phyloP scores from a whole-genome alignment of 1,140 invertebrate species.

The Oscheius sp. region DNA sequence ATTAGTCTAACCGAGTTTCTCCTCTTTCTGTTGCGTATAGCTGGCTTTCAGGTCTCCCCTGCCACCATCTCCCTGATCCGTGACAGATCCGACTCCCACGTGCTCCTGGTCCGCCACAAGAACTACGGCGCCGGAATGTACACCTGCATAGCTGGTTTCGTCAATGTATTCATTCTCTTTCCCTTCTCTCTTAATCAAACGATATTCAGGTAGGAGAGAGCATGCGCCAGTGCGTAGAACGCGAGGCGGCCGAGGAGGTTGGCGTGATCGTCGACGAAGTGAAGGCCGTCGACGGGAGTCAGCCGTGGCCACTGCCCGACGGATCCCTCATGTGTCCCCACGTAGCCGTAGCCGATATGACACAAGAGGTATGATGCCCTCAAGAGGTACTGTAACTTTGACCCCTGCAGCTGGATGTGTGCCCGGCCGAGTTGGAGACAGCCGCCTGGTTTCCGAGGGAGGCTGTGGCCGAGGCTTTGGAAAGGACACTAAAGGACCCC shows the following conservation, averaged over 20 bases:
- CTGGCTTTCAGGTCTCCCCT: slow-evolving; percentile 61
- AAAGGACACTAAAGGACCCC: slow-evolving; percentile 59
- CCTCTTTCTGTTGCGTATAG: background rate
- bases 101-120: slow-evolving; percentile 66
- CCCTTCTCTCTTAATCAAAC: background rate
- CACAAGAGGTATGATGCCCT: slow-evolving; percentile 40
- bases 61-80: slow-evolving; percentile 67
- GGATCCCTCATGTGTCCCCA: slow-evolving; percentile 68
- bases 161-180: slow-evolving; percentile 66
- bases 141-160: slow-evolving; percentile 68
- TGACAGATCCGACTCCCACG: slow-evolving; percentile 62
- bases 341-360: slow-evolving; percentile 62
- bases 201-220: slow-evolving; percentile 64
- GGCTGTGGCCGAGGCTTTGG: slow-evolving; percentile 62
- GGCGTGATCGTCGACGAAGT: slow-evolving; percentile 66
- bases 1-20: no score
- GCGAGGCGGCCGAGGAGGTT: slow-evolving; percentile 69
- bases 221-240: slow-evolving; percentile 66
- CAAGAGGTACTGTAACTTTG: slow-evolving; percentile 23
- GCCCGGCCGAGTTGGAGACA: slow-evolving; percentile 66
- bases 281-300: slow-evolving; percentile 64
- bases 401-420: slow-evolving; percentile 63
- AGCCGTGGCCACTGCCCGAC: slow-evolving; percentile 68
- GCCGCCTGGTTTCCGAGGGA: slow-evolving; percentile 66
- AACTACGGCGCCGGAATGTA: slow-evolving; percentile 66